These are phyloP conservation scores for Agapostemon virescens DNA, from an alignment of 2,888 invertebrate species.

Conservation along the genomic window DNA sequence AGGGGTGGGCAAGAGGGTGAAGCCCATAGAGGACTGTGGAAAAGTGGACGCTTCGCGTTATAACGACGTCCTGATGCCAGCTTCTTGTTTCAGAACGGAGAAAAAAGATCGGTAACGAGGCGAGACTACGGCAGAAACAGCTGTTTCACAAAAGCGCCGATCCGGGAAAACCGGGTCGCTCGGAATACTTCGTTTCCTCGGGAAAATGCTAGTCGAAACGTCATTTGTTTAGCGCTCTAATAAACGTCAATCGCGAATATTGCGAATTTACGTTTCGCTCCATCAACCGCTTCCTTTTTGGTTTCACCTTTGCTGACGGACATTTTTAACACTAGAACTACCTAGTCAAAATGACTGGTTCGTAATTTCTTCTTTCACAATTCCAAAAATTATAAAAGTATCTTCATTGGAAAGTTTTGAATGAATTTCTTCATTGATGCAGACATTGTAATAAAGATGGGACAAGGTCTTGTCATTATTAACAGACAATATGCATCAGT, in stretches of 20 bases:
- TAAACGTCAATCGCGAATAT: background rate
- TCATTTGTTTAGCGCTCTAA: background rate
- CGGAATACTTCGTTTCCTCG: background rate
- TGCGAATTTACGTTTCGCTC: background rate
- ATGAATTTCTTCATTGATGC: no score
- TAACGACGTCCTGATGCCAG: slow-evolving; percentile 77
- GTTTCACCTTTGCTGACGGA: no score
- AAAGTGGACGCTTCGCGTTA: slow-evolving; percentile 69
- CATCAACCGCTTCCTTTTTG: background rate
- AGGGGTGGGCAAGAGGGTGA: slow-evolving; percentile 46
- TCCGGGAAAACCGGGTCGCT: slow-evolving; percentile 36
- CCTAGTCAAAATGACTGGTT: no score
- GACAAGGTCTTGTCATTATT: no score
- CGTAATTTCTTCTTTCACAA: no score
- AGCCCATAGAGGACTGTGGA: slow-evolving; percentile 51
- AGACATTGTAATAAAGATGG: no score
- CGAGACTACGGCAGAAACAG: slow-evolving; percentile 57
- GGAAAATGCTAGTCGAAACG: background rate
- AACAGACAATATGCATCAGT: no score
- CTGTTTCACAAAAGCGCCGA: slow-evolving; percentile 58
- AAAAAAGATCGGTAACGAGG: slow-evolving; percentile 68
- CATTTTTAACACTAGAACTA: no score
- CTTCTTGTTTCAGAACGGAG: slow-evolving; percentile 75
- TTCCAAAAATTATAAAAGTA: no score
- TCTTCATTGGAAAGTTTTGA: no score